Evolutionary conservation across 2,888 invertebrate genomes (phyloP), one percentile per base, ranked within the genome.

Genomic region (Criorhina ranunculi): DNA sequence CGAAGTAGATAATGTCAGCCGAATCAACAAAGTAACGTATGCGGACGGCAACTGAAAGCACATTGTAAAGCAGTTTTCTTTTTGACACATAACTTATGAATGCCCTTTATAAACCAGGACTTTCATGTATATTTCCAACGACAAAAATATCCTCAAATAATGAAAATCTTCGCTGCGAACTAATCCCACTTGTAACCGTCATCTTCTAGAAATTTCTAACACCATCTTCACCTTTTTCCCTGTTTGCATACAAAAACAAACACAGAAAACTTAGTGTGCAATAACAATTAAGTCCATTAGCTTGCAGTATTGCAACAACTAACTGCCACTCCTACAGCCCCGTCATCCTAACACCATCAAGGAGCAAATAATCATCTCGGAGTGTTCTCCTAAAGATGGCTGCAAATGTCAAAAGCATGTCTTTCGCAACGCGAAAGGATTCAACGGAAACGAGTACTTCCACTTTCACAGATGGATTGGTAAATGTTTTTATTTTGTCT

Each of bases 221-320:
- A 31, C 29, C 72, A 46, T n/a, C 37, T 12, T 19, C 12, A 8
- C 49, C 40, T 59, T 5, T 7, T 33, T 19, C 7, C 11, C 19
- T 11, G 37, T 51, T 67, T 40, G 57, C 40, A 35, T 8, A 17
- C 11, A 17, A 35, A 17, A 9, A 42, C 15, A 42, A 29, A 42
- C 15, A 11, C 4, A 67, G 9, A 29, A 29, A 29, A n/a, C 15
- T 24, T 62, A 40, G 72, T 72, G 70, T 64, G 46, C 57, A 64
- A 72, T 78, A 70, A 60, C 76, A 81, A 76, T 76, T 76, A 76
- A 76, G 69, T 76, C 57, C 59, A 70, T 70, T 69, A 64, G 75
- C 40, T 40, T 62, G 62, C 46, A 69, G 80, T 62, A 49, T 75
- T 64, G 12, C 33, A 40, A 40, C 51, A 44, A 53, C 62, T 17